Evolutionary conservation across 2,888 invertebrate genomes (phyloP), one percentile per base, ranked within the genome.

Genomic region (Nomada fucata): DNA sequence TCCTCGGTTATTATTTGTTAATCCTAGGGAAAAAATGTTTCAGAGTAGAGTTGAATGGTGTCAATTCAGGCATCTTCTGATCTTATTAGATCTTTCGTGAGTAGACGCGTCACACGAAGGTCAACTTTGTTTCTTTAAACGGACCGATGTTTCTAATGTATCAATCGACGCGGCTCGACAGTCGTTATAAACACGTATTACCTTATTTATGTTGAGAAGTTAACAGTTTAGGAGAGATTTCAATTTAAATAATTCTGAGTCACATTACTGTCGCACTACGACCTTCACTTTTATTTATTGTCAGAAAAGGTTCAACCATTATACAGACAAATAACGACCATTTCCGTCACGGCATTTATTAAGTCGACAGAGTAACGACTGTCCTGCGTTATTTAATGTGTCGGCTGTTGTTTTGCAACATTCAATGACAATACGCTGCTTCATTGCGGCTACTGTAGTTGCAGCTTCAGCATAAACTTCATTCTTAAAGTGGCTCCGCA

Each of bases 401-500:
- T 44, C 47, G 13, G 26, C 1, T 69, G 26, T 18, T 63, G 47
- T 59, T 47, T 36, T 70, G 0, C 26, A 1, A 47, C 50, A 47
- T 50, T 29, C 13, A 70, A 11, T 11, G 26, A 47, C 9, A 11
- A 59, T 50, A 47, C 13, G 13, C 0, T 60, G 9, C 11, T n/a
- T 69, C 29, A 70, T 70, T 50, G 50, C 10, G 18, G 26, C 13
- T 13, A 72, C 11, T 72, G 57, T 26, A 69, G 47, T 63, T 23
- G 47, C 15, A 69, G 15, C 5, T 20, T 75, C 4, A 15, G 55
- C 53, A 13, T 69, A 75, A 15, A 68, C 53, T 26, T 53, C 44
- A 68, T 68, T 60, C 9, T 75, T 68, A 18, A 68, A 75, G 5
- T 68, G 20, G 11, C 52, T 61, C 20, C 60, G 59, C 20, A 67